phyloP scores from a whole-genome alignment of 2,113 vertebrate genomes.

The Brienomyrus brachyistius region DNA sequence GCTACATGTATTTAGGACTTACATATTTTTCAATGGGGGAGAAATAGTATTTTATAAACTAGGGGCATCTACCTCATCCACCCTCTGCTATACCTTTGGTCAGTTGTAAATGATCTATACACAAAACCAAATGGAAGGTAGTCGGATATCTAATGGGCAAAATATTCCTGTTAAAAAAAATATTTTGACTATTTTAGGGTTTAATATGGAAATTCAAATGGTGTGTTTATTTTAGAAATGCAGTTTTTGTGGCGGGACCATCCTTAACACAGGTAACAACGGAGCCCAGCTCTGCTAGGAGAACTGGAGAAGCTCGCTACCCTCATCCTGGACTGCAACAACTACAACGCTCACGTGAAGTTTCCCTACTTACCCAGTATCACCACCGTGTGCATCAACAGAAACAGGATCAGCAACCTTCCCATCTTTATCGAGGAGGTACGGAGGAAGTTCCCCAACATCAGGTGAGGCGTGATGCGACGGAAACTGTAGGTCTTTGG shows the following conservation, averaged over 20 bases:
- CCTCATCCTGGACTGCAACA: constrained; percentile 64
- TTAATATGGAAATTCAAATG: background rate
- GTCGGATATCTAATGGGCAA: background rate
- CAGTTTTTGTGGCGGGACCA: background rate
- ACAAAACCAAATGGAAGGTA: background rate
- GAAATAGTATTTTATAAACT: background rate
- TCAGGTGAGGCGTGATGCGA: constrained; percentile 46
- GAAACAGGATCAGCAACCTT: constrained; percentile 64
- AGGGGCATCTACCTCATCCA: background rate
- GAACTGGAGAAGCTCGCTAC: constrained; percentile 59
- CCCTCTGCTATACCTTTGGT: background rate
- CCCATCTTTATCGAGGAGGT: constrained; percentile 62
- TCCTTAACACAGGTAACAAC: constrained; percentile 49
- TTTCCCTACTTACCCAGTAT: constrained; percentile 63
- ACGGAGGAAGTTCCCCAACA: constrained; percentile 55
- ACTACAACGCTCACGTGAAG: constrained; percentile 60
- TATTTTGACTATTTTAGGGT: background rate
- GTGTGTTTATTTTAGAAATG: background rate
- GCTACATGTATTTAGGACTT: background rate
- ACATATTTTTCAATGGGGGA: background rate
- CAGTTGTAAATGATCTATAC: background rate
- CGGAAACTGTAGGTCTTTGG: background rate
- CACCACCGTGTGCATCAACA: constrained; percentile 63
- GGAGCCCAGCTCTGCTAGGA: constrained; percentile 60
- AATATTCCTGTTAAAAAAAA: background rate